These are phyloP conservation scores for Anseranas semipalmata DNA, from an alignment of 2,113 vertebrate genomes.

Conservation along the genomic window DNA sequence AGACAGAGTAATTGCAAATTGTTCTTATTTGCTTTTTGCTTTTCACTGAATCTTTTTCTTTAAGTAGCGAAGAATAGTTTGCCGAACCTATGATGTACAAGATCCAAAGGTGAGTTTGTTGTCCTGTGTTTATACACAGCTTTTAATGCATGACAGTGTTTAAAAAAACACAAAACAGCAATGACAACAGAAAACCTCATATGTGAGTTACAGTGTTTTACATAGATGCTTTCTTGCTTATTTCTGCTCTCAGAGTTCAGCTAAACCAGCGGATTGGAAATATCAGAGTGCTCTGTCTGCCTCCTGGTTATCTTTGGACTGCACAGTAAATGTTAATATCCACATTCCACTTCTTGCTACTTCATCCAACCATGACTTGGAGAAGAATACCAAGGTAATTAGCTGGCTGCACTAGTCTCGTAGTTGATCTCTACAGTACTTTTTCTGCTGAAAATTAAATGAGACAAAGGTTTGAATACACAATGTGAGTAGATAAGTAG, in stretches of 20 bases:
- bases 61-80: constrained; percentile 87
- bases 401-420: background rate
- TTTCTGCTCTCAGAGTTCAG: constrained; percentile 78
- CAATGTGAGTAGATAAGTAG: background rate
- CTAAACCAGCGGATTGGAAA: constrained; percentile 94
- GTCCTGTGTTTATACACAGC: background rate
- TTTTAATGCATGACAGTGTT: background rate
- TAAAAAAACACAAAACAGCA: no score
- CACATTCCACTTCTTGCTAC: constrained; percentile 82
- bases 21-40: background rate
- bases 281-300: constrained; percentile 85
- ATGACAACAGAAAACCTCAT: background rate
- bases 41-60: constrained; percentile 67
- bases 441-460: background rate
- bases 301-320: constrained; percentile 85
- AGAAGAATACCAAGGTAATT: constrained; percentile 85
- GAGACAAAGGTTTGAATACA: background rate
- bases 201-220: background rate
- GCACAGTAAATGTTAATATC: constrained; percentile 85
- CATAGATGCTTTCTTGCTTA: background rate
- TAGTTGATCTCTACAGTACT: background rate
- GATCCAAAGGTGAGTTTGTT: constrained; percentile 85
- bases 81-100: constrained; percentile 87
- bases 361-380: constrained; percentile 72
- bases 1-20: background rate